Conservation (phyloP, 2,797 vertebrate species). For the Agapornis canus region DNA sequence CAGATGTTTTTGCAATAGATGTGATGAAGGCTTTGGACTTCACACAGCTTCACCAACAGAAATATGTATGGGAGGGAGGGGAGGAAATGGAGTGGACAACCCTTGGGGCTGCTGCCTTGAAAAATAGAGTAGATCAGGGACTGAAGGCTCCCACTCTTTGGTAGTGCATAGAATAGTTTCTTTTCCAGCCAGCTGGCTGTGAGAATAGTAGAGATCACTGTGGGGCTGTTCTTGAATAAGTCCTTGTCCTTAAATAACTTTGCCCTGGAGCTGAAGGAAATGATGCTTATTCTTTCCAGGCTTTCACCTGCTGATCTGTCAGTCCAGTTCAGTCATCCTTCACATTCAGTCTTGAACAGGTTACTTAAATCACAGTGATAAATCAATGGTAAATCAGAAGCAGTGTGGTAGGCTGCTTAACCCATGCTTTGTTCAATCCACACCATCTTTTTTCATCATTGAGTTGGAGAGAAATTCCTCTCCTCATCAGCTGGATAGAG, state of each 20-base stretch:
- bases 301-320: background rate
- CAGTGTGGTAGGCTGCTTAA: background rate
- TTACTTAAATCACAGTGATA: background rate
- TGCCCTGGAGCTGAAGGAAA: background rate
- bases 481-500: background rate
- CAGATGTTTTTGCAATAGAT: background rate
- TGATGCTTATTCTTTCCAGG: background rate
- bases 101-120: background rate
- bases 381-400: background rate
- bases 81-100: background rate
- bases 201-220: background rate
- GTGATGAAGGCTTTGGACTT: background rate
- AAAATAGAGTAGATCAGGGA: background rate
- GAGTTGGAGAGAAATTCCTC: background rate
- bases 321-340: background rate
- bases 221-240: background rate
- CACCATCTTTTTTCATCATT: fast-evolving
- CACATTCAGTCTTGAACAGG: background rate
- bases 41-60: background rate
- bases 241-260: constrained; percentile 22
- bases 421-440: background rate
- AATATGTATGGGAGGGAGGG: background rate
- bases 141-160: background rate
- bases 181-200: background rate
- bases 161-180: background rate